Percentiles rank a stretch among this genome's conserved stretches.
Conservation (phyloP, 53 echinoderm and acorn worm genomes). For the Arbacia lixula region DNA sequence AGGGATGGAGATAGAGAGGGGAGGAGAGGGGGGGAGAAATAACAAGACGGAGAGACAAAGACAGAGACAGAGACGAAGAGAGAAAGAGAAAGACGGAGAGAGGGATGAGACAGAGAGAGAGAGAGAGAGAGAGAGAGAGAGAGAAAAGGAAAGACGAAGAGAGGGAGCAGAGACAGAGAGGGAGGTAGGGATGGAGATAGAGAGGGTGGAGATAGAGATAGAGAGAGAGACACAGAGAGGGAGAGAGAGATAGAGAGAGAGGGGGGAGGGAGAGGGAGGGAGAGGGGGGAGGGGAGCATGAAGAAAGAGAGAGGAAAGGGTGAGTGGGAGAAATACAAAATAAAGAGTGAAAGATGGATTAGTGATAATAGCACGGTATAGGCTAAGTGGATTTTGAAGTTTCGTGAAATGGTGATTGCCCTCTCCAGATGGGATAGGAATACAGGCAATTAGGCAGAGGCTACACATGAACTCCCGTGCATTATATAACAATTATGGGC, state of each 20-base stretch:
- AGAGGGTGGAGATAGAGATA: neutral
- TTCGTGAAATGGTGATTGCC: neutral
- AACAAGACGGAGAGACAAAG: neutral
- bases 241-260: neutral
- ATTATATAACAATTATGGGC: conserved; percentile 51
- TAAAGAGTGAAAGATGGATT: neutral
- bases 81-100: neutral
- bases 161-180: neutral
- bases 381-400: conserved; percentile 12
- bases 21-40: neutral
- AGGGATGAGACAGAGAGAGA: neutral
- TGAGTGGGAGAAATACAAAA: neutral
- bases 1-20: neutral
- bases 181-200: neutral
- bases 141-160: neutral
- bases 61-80: neutral
- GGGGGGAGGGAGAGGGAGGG: neutral
- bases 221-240: neutral
- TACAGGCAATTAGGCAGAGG: conserved; percentile 35
- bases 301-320: conserved; percentile 1
- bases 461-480: conserved; percentile 40
- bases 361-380: too few relatives aligned
- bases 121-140: conserved; percentile 12
- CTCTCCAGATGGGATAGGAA: conserved; percentile 10
- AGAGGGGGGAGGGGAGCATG: neutral